Conservation (phyloP, 2,888 invertebrate species). For the Drosophila tanythrix region DNA sequence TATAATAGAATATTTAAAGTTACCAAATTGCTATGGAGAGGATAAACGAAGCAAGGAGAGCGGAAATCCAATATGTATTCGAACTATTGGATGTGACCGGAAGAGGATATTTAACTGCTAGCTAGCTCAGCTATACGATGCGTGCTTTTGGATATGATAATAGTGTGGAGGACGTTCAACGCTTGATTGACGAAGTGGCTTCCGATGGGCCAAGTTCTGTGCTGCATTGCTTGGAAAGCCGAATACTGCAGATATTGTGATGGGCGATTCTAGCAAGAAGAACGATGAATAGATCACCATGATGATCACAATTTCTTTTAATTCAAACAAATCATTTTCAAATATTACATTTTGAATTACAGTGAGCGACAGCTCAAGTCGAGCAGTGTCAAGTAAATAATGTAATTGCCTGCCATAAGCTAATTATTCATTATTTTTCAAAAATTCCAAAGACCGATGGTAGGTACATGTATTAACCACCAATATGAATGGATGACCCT, state of each 20-base stretch:
- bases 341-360: no score
- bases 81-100: constrained; percentile 38
- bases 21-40: constrained; percentile 26
- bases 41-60: constrained; percentile 11
- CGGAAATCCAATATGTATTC: constrained; percentile 27
- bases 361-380: no score
- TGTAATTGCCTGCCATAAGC: no score
- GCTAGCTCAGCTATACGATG: constrained; percentile 31
- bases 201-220: constrained; percentile 27
- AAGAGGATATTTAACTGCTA: constrained; percentile 25
- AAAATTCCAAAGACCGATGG: no score
- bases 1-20: no score
- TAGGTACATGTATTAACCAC: no score
- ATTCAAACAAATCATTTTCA: background rate
- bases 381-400: no score
- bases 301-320: background rate
- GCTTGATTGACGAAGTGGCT: constrained; percentile 32
- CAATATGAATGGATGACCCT: no score
- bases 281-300: background rate
- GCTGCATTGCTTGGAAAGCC: constrained; percentile 32
- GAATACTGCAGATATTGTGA: background rate
- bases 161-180: constrained; percentile 33
- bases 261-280: background rate
- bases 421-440: no score
- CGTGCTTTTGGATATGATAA: constrained; percentile 39